A percentile compares a stretch with the other conserved stretches of the same genome.
These are phyloP conservation scores for Marcusenius ussheri DNA, from an alignment of 2,113 vertebrate genomes.

Conservation along the genomic window DNA sequence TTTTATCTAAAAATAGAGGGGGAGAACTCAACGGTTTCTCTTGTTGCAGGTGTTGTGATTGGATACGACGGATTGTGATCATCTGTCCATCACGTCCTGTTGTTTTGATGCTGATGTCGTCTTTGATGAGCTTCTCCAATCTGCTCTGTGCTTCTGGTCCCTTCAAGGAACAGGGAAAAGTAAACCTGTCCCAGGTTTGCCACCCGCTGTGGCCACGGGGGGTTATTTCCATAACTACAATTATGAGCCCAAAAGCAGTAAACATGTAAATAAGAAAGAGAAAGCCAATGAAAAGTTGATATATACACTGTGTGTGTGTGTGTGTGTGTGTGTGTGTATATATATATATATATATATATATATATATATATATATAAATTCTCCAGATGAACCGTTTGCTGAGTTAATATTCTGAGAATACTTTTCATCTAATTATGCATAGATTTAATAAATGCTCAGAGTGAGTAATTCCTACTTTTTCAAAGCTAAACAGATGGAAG, in stretches of 20 bases:
- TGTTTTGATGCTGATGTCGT: not conserved
- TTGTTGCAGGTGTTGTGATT: not conserved
- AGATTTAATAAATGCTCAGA: not conserved
- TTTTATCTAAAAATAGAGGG: not conserved
- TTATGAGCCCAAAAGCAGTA: not conserved
- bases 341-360: too few species aligned
- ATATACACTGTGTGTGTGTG: not conserved
- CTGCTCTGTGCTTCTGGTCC: not conserved
- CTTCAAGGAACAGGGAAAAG: not conserved
- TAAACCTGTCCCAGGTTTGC: not conserved
- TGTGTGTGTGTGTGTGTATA: not conserved
- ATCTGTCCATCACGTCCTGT: not conserved
- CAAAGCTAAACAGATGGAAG: not conserved
- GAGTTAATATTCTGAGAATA: not conserved
- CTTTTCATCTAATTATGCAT: not conserved
- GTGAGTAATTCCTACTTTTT: not conserved
- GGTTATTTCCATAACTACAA: not conserved
- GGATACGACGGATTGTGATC: slow-evolving; percentile 2
- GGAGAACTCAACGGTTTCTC: not conserved
- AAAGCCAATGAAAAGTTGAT: not conserved
- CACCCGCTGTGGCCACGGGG: not conserved
- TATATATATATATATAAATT: not conserved
- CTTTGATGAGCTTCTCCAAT: slow-evolving; percentile 1
- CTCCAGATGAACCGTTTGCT: not conserved
- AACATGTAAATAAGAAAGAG: not conserved